Percentiles rank a stretch among this genome's conserved stretches.
phyloP scores from a whole-genome alignment of 2,113 vertebrate species.

The Polyodon spathula region DNA sequence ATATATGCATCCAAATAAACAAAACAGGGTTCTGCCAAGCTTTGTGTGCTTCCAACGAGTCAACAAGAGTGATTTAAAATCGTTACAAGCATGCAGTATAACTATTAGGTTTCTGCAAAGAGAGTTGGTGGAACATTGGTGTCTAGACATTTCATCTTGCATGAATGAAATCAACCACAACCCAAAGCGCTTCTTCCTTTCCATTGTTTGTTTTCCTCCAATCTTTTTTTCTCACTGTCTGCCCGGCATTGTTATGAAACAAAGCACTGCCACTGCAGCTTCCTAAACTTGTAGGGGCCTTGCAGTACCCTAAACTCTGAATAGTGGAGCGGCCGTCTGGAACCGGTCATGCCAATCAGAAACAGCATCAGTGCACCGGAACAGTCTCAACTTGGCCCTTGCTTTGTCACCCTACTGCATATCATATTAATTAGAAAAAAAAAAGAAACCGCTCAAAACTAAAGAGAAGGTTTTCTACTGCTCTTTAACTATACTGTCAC shows the following conservation, averaged over 20 bases:
- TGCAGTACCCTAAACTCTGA: conserved; percentile 23
- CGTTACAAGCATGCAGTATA: conserved; percentile 1
- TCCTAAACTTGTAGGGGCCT: conserved; percentile 64
- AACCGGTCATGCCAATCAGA: conserved; percentile 41
- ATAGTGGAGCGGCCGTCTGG: conserved; percentile 31
- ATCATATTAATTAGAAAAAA: too few species aligned
- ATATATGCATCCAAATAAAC: neutral
- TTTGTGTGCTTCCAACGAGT: neutral
- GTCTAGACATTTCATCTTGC: conserved; percentile 41
- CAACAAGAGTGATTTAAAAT: conserved; percentile 1
- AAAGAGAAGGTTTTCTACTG: too few species aligned
- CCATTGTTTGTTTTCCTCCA: conserved; percentile 39
- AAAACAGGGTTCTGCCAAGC: neutral
- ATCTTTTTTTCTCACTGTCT: conserved; percentile 36
- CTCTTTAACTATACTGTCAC: too few species aligned
- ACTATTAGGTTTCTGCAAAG: conserved; percentile 14
- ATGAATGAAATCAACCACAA: conserved; percentile 36
- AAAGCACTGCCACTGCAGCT: conserved; percentile 55
- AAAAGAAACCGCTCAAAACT: too few species aligned
- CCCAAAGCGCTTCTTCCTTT: conserved; percentile 28
- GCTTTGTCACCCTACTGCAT: too few species aligned
- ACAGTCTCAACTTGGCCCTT: conserved; percentile 13
- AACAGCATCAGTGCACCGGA: conserved; percentile 24
- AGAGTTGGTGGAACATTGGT: conserved; percentile 34
- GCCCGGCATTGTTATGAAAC: conserved; percentile 51